Conservation (phyloP, 2,888 invertebrate species). For the Galerucella pusilla region DNA sequence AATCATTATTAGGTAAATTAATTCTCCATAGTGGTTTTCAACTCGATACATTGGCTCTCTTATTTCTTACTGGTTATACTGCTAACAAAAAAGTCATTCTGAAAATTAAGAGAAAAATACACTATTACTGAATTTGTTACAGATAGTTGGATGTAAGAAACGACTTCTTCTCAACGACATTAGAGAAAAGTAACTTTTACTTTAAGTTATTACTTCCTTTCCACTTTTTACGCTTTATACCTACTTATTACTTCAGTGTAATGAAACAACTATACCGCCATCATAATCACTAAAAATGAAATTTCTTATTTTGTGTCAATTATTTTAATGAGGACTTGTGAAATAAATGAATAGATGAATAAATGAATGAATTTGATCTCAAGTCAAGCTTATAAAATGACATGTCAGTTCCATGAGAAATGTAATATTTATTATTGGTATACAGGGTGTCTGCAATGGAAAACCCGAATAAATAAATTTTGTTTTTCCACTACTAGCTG, state of each 20-base stretch:
- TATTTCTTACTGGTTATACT: slow-evolving; percentile 10
- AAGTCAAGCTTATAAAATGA: no score
- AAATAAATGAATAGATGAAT: no score
- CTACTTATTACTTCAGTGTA: background rate
- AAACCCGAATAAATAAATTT: no score
- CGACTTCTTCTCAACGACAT: slow-evolving; percentile 20
- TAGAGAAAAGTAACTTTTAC: slow-evolving; percentile 1
- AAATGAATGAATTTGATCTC: no score
- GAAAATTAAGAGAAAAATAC: slow-evolving; percentile 25
- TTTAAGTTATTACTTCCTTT: slow-evolving; percentile 21
- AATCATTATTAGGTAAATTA: background rate
- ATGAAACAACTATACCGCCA: background rate
- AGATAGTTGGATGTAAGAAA: slow-evolving; percentile 28
- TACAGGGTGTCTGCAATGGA: no score
- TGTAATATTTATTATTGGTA: no score
- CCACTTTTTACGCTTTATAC: background rate
- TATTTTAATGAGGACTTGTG: no score
- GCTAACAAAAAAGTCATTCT: slow-evolving; percentile 19
- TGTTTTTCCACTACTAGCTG: no score
- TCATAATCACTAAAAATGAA: no score
- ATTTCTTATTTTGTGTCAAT: no score
- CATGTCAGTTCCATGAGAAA: no score
- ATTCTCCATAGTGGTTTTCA: slow-evolving; percentile 5
- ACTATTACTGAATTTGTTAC: slow-evolving; percentile 31
- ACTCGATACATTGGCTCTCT: slow-evolving; percentile 23